Percentiles rank a stretch among this genome's conserved stretches.
phyloP scores from a whole-genome alignment of 2,888 invertebrate species.

The Drosophila longiperda region DNA sequence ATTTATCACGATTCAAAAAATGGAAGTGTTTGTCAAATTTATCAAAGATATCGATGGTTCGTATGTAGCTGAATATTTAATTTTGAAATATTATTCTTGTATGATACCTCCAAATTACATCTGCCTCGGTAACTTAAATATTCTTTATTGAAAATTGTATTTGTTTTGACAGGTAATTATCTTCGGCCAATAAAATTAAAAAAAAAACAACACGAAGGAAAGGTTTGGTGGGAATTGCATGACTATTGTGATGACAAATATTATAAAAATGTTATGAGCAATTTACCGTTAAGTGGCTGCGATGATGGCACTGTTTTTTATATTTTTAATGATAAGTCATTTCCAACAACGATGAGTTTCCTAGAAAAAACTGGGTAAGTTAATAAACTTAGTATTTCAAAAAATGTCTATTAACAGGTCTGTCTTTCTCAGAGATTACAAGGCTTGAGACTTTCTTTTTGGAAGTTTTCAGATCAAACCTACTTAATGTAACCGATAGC shows the following conservation, averaged over 20 bases:
- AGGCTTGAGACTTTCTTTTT: neutral
- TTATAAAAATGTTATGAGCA: constrained; percentile 43
- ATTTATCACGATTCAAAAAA: constrained; percentile 55
- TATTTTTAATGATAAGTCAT: constrained; percentile 97
- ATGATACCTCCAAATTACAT: neutral
- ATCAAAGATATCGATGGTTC: constrained; percentile 59
- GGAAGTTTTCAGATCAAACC: neutral
- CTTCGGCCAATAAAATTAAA: constrained; percentile 50
- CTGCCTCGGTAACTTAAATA: neutral
- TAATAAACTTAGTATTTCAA: neutral
- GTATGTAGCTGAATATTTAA: constrained; percentile 9
- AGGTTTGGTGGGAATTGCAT: constrained; percentile 88
- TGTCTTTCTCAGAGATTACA: neutral
- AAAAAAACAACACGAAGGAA: constrained; percentile 30
- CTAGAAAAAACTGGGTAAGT: constrained; percentile 96
- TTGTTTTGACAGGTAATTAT: constrained; percentile 35
- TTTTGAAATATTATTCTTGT: neutral
- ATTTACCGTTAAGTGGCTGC: constrained; percentile 71
- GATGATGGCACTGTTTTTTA: constrained; percentile 87
- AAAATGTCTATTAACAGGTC: neutral
- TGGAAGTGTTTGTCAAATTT: constrained; percentile 50
- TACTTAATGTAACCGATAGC: neutral
- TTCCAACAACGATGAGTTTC: constrained; percentile 93
- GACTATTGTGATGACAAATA: constrained; percentile 86
- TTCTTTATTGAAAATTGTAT: neutral